phyloP scores from a whole-genome alignment of 2,797 vertebrate species.

The Lithobates pipiens region DNA sequence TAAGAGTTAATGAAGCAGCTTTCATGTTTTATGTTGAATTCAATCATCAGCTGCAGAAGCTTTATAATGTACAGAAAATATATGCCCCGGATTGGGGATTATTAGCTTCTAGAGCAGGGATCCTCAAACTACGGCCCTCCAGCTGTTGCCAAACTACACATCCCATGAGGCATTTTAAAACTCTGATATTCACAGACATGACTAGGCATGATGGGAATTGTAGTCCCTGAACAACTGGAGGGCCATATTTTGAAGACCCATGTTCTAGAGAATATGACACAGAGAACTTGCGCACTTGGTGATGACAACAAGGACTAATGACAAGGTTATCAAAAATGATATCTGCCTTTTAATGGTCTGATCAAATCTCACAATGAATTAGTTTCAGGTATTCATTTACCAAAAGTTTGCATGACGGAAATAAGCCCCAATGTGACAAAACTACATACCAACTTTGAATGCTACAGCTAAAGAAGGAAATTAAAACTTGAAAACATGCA shows the following conservation, averaged over 20 bases:
- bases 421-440: constrained; percentile 8
- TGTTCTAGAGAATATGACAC: too few relatives aligned
- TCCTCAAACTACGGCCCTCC: too few relatives aligned
- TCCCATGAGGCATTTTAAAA: too few relatives aligned
- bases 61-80: background rate
- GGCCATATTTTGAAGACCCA: too few relatives aligned
- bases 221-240: too few relatives aligned
- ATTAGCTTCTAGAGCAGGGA: background rate
- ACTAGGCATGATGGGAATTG: too few relatives aligned
- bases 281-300: background rate
- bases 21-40: background rate
- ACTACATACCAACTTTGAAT: constrained; percentile 12
- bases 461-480: background rate
- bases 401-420: background rate
- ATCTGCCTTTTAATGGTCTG: background rate
- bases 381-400: background rate
- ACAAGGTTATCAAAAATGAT: background rate
- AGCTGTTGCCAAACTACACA: too few relatives aligned
- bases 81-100: background rate
- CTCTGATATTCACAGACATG: too few relatives aligned
- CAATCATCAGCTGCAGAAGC: background rate
- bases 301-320: background rate
- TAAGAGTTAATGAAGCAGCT: background rate
- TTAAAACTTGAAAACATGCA: constrained; percentile 39
- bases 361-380: too few relatives aligned